Base-by-base conservation (phyloP, 2,113 vertebrate genomes). In the Aldabrachelys gigantea region DNA sequence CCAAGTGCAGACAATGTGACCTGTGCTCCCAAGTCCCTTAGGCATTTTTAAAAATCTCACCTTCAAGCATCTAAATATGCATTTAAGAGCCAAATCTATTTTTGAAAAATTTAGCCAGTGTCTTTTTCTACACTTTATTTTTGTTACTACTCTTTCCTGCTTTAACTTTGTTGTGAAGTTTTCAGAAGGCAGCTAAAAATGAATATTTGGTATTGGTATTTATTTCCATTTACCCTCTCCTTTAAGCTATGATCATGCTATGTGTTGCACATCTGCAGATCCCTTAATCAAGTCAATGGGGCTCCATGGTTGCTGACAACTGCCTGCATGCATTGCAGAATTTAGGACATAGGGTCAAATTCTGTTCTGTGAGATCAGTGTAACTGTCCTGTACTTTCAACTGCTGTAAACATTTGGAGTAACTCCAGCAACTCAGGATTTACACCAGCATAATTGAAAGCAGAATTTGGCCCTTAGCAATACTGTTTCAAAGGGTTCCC, bases 321-420 rank as follows among this genome's bases (percentile, higher is more conserved):
- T 25, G 72, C 17, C 52, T 50, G n/a, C 11, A 69, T 0, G 1
- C 47, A 10, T 14, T 21, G 93, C 56, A 75, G 87, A 79, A 47
- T 1, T 10, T 22, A 54, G 14, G 31, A 12, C 83, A 11, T 59
- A n/a, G 1, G 44, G 52, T 88, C 59, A 0, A 14, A 1, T 5
- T 0, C 76, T 62, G 84, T 29, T 27, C 47, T 1, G 0, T 19
- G 13, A 16, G 4, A 6, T 80, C 1, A 3, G 5, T 1, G 22
- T 11, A 17, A n/a, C n/a, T 72, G 65, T n/a, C n/a, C n/a, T 38
- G n/a, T 72, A 38, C 9, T 72, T 38, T 9, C 62, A 72, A 72
- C 65, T 38, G 9, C 65, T 9, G 5, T 72, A 72, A 72, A 72
- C 65, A 4, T 78, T 25, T 78, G 75, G 41, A 78, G 75, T 78